Percentiles rank a stretch among this genome's conserved stretches.
phyloP scores from a whole-genome alignment of 2,888 invertebrate genomes.

The Drosophila villosipedis region DNA sequence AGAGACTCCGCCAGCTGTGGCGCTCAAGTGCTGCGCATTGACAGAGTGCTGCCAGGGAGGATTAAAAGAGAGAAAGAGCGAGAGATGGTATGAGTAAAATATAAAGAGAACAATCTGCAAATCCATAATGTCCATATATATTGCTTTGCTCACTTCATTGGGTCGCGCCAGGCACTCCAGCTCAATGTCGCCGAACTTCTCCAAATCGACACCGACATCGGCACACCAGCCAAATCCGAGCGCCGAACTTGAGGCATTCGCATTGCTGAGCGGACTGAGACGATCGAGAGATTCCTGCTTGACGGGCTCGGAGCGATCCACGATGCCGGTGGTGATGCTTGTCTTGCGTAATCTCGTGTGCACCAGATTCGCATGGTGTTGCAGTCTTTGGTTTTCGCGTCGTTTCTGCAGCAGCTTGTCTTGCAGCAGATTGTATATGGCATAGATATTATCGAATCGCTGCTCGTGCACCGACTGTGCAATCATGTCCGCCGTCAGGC shows the following conservation, averaged over 20 bases:
- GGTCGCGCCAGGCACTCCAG: constrained; percentile 82
- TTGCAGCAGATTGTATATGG: constrained; percentile 95
- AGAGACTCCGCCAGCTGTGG: constrained; percentile 62
- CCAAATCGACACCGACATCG: constrained; percentile 83
- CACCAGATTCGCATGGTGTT: constrained; percentile 84
- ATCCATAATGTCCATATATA: not conserved
- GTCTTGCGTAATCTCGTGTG: constrained; percentile 87
- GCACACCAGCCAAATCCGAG: constrained; percentile 81
- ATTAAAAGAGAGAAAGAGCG: not conserved
- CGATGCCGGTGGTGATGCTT: constrained; percentile 88
- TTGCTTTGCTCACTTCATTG: constrained; percentile 72
- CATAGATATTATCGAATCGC: constrained; percentile 96
- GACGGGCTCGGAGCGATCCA: constrained; percentile 86
- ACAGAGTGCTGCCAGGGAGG: constrained; percentile 49
- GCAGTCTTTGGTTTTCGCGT: constrained; percentile 84
- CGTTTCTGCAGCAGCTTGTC: constrained; percentile 90
- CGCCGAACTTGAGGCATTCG: constrained; percentile 72
- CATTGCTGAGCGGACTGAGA: constrained; percentile 84
- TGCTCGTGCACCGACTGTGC: constrained; percentile 93
- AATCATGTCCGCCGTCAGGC: constrained; percentile 90
- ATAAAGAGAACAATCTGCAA: not conserved
- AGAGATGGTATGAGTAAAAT: not conserved
- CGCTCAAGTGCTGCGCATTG: constrained; percentile 78
- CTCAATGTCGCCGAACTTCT: constrained; percentile 84
- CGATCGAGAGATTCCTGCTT: constrained; percentile 85